Percentiles rank a stretch among this genome's conserved stretches.
Conservation (phyloP, 2,888 invertebrate species). For the Choristoneura rosaceana region DNA sequence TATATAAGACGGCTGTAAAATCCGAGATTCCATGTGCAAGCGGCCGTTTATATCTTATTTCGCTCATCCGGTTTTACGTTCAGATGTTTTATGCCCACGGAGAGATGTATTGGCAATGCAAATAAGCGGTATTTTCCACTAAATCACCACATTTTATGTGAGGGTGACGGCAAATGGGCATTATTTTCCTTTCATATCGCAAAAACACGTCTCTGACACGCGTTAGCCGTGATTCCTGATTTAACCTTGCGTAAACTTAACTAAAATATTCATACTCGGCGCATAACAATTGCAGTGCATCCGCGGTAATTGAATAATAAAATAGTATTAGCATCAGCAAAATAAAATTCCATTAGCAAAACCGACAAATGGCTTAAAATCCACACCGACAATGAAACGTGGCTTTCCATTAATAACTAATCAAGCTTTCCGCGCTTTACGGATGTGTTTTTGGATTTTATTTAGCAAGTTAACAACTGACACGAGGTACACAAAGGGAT, state of each 20-base stretch:
- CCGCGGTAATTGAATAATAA: slow-evolving; percentile 24
- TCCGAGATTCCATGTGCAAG: slow-evolving; percentile 68
- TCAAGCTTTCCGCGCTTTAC: slow-evolving; percentile 73
- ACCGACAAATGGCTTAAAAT: slow-evolving; percentile 74
- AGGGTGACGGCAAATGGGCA: slow-evolving; percentile 61
- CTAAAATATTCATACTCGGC: background rate
- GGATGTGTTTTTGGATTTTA: slow-evolving; percentile 82
- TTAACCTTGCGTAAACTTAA: slow-evolving; percentile 35
- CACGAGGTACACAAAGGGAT: background rate
- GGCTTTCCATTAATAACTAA: slow-evolving; percentile 81
- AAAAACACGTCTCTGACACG: slow-evolving; percentile 64
- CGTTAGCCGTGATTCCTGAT: slow-evolving; percentile 61
- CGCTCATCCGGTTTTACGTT: slow-evolving; percentile 72
- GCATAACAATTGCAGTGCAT: background rate
- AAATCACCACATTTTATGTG: slow-evolving; percentile 69
- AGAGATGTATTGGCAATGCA: slow-evolving; percentile 73
- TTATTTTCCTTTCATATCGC: slow-evolving; percentile 64
- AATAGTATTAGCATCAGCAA: slow-evolving; percentile 46
- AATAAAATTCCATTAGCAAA: slow-evolving; percentile 65
- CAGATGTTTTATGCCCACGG: slow-evolving; percentile 66
- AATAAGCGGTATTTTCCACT: slow-evolving; percentile 74
- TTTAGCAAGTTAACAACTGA: slow-evolving; percentile 64
- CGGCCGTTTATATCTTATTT: slow-evolving; percentile 74
- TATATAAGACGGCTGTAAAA: slow-evolving; percentile 71
- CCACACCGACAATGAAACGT: slow-evolving; percentile 82